phyloP scores from a whole-genome alignment of 2,888 invertebrate genomes.

The Synanthedon andrenaeformis region DNA sequence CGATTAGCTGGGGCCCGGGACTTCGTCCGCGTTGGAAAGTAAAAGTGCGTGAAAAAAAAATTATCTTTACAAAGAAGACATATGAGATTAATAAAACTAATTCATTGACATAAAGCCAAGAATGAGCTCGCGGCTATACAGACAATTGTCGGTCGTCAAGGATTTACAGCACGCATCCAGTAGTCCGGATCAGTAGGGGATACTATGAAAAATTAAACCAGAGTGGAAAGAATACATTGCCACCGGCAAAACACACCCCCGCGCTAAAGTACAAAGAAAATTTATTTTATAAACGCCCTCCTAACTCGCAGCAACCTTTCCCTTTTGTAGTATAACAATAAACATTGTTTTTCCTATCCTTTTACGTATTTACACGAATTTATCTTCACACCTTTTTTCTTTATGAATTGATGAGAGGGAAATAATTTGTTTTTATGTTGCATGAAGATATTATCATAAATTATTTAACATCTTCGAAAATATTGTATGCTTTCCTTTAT shows the following conservation, averaged over 20 bases:
- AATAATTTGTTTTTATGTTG: too few species aligned
- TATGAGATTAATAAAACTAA: too few species aligned
- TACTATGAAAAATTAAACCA: slow-evolving; percentile 36
- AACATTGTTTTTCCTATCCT: slow-evolving; percentile 30
- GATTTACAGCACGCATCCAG: slow-evolving; percentile 24
- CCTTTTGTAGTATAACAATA: slow-evolving; percentile 41
- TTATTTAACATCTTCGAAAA: too few species aligned
- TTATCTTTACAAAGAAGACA: too few species aligned
- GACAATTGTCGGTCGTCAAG: background rate
- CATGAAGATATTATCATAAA: too few species aligned
- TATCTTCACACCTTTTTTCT: background rate
- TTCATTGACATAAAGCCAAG: background rate
- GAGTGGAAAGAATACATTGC: slow-evolving; percentile 30
- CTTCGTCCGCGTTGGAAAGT: too few species aligned
- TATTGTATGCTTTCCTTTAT: too few species aligned
- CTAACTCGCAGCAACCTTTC: slow-evolving; percentile 22
- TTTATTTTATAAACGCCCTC: slow-evolving; percentile 43
- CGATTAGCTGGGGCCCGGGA: too few species aligned
- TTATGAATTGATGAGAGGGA: too few species aligned
- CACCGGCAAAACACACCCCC: slow-evolving; percentile 21
- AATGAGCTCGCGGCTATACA: background rate
- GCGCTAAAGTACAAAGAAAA: slow-evolving; percentile 30
- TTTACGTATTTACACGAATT: slow-evolving; percentile 1
- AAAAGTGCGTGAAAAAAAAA: too few species aligned
- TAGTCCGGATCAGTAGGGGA: slow-evolving; percentile 23